Conservation (phyloP, 2,797 vertebrate species). For the Champsocephalus gunnari region DNA sequence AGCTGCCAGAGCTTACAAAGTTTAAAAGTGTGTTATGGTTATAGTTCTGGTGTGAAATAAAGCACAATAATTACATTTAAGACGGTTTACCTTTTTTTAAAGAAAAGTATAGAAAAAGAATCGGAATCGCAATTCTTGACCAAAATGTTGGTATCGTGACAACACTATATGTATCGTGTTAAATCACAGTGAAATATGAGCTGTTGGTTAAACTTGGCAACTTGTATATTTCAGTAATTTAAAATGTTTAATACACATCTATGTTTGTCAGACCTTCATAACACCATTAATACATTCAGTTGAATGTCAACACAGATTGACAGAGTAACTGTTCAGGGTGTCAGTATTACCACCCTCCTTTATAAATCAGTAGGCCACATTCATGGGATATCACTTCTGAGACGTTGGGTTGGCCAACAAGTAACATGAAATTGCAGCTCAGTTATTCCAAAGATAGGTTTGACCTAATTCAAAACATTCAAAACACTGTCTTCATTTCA, state of each 20-base stretch:
- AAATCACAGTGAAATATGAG: neutral
- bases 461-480: neutral
- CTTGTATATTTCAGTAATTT: neutral
- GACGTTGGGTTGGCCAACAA: neutral
- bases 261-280: slow-evolving; percentile 1
- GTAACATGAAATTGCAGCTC: too few relatives aligned
- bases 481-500: neutral
- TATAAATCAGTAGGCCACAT: too few relatives aligned
- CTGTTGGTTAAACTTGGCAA: slow-evolving; percentile 3
- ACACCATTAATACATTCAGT: neutral
- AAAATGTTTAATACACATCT: neutral
- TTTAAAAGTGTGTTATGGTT: too few relatives aligned
- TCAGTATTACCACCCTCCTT: neutral
- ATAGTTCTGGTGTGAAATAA: too few relatives aligned
- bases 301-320: neutral
- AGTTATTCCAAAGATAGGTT: neutral
- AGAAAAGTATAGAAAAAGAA: too few relatives aligned
- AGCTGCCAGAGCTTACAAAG: too few relatives aligned
- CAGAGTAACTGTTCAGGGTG: neutral
- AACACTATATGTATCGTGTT: neutral
- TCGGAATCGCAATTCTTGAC: too few relatives aligned
- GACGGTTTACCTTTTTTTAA: too few relatives aligned
- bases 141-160: too few relatives aligned
- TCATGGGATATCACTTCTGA: too few relatives aligned
- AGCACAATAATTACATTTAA: too few relatives aligned